A percentile compares a stretch with the other conserved stretches of the same genome.
Evolutionary conservation across 2,113 vertebrate genomes (phyloP).

Genomic region (Tenebrosternarchus preto): DNA sequence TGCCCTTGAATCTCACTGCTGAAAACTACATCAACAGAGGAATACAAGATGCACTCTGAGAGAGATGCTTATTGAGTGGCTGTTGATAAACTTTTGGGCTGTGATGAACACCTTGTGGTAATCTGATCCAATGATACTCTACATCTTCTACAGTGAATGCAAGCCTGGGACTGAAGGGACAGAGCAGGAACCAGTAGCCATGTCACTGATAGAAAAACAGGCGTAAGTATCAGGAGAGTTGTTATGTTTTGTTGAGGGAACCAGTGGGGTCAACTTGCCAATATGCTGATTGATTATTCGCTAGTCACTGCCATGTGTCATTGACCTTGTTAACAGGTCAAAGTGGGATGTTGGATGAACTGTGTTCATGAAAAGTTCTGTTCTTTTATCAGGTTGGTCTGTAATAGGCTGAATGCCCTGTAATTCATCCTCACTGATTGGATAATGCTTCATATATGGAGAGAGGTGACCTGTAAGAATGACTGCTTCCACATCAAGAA

Average conservation of each 20-base stretch:
- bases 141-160: not conserved
- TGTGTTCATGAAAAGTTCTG: not conserved
- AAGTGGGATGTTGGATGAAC: not conserved
- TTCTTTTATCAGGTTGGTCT: not conserved
- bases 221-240: not conserved
- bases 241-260: too few relatives aligned
- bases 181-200: constrained; percentile 4
- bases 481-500: not conserved
- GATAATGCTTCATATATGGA: not conserved
- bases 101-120: not conserved
- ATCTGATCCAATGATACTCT: not conserved
- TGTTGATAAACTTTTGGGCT: constrained; percentile 3
- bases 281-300: constrained; percentile 5
- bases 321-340: not conserved
- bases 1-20: not conserved
- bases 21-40: not conserved
- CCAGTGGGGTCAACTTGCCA: not conserved
- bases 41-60: not conserved
- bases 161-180: not conserved
- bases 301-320: not conserved
- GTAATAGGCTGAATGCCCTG: not conserved
- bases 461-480: not conserved
- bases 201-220: not conserved
- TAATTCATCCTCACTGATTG: not conserved
- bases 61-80: not conserved